These are phyloP conservation scores for Pelosia muscerda DNA, from an alignment of 2,888 invertebrate genomes.

Conservation along the genomic window DNA sequence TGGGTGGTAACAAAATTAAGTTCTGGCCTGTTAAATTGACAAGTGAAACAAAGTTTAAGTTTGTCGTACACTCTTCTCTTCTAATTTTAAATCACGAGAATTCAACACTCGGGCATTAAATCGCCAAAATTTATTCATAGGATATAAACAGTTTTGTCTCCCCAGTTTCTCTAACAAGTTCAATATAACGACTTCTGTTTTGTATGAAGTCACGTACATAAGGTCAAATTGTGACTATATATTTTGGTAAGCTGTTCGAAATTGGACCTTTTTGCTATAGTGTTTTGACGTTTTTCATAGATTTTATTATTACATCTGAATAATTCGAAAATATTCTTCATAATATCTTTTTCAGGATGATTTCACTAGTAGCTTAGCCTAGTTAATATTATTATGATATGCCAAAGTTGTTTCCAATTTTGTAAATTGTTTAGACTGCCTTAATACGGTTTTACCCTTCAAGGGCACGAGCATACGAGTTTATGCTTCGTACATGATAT, in stretches of 20 bases:
- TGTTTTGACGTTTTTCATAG: not conserved
- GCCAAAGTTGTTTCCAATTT: too few species aligned
- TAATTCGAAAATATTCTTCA: not conserved
- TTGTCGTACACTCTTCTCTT: not conserved
- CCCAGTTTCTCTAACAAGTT: constrained; percentile 5
- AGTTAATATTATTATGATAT: not conserved
- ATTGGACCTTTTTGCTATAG: not conserved
- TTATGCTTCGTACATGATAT: not conserved
- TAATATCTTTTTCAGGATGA: not conserved
- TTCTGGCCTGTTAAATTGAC: not conserved
- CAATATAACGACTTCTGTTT: not conserved
- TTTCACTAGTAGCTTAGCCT: not conserved
- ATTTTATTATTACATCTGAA: not conserved
- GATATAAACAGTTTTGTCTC: constrained; percentile 5
- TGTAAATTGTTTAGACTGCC: not conserved
- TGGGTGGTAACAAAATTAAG: too few species aligned
- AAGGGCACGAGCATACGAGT: not conserved
- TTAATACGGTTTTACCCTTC: not conserved
- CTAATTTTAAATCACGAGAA: not conserved
- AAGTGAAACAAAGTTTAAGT: not conserved
- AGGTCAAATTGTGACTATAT: not conserved
- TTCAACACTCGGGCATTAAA: not conserved
- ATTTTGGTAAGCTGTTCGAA: not conserved
- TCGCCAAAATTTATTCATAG: constrained; percentile 4
- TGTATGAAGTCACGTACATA: constrained; percentile 4